Conservation (phyloP, 1,140 invertebrate genomes). For the Melitaea cinxia region DNA sequence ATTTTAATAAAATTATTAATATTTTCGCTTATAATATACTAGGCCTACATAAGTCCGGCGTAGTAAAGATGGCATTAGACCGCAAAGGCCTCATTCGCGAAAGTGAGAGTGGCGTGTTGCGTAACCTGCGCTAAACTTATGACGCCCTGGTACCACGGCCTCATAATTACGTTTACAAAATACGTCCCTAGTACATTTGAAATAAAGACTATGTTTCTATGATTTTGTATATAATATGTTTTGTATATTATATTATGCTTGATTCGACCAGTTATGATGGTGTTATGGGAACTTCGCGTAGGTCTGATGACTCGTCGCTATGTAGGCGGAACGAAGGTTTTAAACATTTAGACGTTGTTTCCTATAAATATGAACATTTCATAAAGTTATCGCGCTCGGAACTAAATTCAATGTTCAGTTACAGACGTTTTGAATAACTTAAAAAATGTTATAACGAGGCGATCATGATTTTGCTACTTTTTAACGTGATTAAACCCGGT, state of each 20-base stretch:
- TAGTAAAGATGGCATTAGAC: slow-evolving; percentile 53
- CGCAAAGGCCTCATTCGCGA: slow-evolving; percentile 61
- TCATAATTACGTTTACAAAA: not conserved
- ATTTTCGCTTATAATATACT: slow-evolving; percentile 30
- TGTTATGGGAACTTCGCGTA: slow-evolving; percentile 32
- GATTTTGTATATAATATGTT: not conserved
- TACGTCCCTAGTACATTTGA: not conserved
- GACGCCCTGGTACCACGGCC: slow-evolving; percentile 51
- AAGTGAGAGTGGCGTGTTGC: slow-evolving; percentile 70
- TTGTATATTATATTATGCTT: not conserved
- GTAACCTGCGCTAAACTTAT: slow-evolving; percentile 57
- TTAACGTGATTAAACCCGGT: too few relatives aligned
- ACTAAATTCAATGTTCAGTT: too few relatives aligned
- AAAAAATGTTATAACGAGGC: too few relatives aligned
- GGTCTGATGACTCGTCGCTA: slow-evolving; percentile 32
- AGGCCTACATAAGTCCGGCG: slow-evolving; percentile 43
- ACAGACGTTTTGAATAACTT: too few relatives aligned
- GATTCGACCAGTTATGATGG: slow-evolving; percentile 15
- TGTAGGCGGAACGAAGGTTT: slow-evolving; percentile 31
- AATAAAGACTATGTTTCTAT: slow-evolving; percentile 5
- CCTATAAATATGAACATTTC: not conserved
- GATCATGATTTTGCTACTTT: too few relatives aligned
- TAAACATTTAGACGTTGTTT: slow-evolving; percentile 17
- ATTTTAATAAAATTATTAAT: slow-evolving; percentile 4
- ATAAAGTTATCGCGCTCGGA: not conserved